These are phyloP conservation scores for Oreochromis tanganicae DNA, from an alignment of 2,113 vertebrate genomes.

Conservation along the genomic window DNA sequence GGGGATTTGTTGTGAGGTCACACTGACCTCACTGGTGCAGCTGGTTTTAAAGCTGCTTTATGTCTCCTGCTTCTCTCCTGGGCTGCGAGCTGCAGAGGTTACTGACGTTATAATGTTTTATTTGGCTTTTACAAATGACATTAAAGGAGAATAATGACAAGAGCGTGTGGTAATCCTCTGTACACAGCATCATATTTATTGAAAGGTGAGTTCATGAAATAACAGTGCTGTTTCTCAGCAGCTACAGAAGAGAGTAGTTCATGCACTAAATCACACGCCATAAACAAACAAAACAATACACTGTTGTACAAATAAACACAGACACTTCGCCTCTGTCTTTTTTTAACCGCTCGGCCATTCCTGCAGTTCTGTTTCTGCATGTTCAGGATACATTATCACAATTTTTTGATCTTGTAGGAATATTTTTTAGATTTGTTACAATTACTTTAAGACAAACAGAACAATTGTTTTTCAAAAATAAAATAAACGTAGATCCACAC, in stretches of 20 bases:
- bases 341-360: background rate
- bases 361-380: conserved; percentile 14
- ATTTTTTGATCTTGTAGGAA: background rate
- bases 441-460: conserved; percentile 3
- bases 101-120: background rate
- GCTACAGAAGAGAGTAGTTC: conserved; percentile 66
- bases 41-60: background rate
- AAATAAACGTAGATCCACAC: background rate
- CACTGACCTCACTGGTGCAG: background rate
- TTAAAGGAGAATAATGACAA: background rate
- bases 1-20: background rate
- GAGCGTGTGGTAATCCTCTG: background rate
- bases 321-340: conserved; percentile 1
- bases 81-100: background rate
- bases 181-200: conserved; percentile 69
- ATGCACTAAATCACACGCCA: conserved; percentile 71
- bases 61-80: background rate
- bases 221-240: conserved; percentile 49
- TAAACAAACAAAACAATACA: conserved; percentile 45
- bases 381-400: conserved; percentile 10
- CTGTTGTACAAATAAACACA: conserved; percentile 50
- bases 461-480: background rate
- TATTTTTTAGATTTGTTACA: conserved; percentile 12
- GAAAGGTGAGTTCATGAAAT: conserved; percentile 43
- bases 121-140: background rate